phyloP scores from a whole-genome alignment of 2,888 invertebrate species.

The Magallana nippona region DNA sequence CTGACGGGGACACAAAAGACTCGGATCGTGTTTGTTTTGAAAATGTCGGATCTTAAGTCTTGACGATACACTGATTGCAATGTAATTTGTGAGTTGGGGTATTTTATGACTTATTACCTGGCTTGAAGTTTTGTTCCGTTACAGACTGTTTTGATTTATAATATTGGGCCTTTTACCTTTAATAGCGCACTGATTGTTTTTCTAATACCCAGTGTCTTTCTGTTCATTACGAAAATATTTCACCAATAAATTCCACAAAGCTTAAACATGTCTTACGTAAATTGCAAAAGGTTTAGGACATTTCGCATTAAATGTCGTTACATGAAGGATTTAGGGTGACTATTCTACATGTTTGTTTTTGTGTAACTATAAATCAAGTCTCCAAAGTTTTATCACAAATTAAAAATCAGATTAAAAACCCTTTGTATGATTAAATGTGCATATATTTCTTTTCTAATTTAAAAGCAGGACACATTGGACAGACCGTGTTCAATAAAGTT shows the following conservation, averaged over 20 bases:
- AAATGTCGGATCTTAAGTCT: not conserved
- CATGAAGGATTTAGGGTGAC: no score
- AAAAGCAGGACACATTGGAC: not conserved
- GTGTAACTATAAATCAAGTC: no score
- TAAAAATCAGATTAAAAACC: no score
- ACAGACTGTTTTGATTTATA: not conserved
- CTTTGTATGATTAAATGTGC: not conserved
- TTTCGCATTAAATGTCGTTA: no score
- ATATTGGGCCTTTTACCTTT: not conserved
- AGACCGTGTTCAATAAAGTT: not conserved
- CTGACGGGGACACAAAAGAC: not conserved
- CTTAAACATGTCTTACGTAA: not conserved
- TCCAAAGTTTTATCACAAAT: no score
- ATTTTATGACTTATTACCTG: not conserved
- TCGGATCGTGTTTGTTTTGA: conserved; percentile 19
- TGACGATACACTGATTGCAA: not conserved
- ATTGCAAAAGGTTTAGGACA: no score
- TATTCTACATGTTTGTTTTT: no score
- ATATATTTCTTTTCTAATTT: not conserved
- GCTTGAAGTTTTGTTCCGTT: not conserved
- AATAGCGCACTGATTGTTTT: not conserved
- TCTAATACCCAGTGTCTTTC: not conserved
- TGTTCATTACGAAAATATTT: not conserved
- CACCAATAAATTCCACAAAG: not conserved
- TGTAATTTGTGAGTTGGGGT: not conserved